A percentile compares a stretch with the other conserved stretches of the same genome.
phyloP scores from a whole-genome alignment of 2,888 invertebrate genomes.

The Eilema caniola region DNA sequence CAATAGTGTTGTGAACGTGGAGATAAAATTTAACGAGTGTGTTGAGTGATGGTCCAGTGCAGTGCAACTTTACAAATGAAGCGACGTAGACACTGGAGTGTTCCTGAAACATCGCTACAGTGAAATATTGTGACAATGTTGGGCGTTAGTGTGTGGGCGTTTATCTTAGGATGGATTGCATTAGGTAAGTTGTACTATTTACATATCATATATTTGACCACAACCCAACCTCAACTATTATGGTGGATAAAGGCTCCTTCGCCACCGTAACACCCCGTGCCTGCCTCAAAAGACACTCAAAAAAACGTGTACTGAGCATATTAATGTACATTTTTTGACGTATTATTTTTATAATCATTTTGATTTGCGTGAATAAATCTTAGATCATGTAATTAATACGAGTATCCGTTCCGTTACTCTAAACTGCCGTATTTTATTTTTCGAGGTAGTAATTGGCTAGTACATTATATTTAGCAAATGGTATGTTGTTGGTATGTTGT shows the following conservation, averaged over 20 bases:
- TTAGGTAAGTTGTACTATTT: slow-evolving; percentile 60
- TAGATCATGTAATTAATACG: not conserved
- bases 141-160: slow-evolving; percentile 56
- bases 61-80: slow-evolving; percentile 71
- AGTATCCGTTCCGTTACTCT: not conserved
- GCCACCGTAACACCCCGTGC: no score
- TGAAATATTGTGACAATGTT: slow-evolving; percentile 68
- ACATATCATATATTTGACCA: no score
- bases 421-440: slow-evolving; percentile 4
- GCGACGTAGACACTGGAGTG: slow-evolving; percentile 69
- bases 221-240: no score
- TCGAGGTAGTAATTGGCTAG: not conserved
- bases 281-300: no score
- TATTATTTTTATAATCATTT: not conserved
- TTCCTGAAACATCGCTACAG: slow-evolving; percentile 56
- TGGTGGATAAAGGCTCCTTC: no score
- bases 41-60: slow-evolving; percentile 57
- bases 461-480: not conserved
- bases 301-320: no score
- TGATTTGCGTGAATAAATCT: not conserved
- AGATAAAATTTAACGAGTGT: slow-evolving; percentile 59
- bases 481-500: not conserved
- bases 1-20: slow-evolving; percentile 47
- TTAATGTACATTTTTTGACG: no score
- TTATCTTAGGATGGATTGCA: slow-evolving; percentile 65